Evolutionary conservation across 2,797 vertebrate genomes (phyloP).

Genomic region (Heteromormyrus szaboi): DNA sequence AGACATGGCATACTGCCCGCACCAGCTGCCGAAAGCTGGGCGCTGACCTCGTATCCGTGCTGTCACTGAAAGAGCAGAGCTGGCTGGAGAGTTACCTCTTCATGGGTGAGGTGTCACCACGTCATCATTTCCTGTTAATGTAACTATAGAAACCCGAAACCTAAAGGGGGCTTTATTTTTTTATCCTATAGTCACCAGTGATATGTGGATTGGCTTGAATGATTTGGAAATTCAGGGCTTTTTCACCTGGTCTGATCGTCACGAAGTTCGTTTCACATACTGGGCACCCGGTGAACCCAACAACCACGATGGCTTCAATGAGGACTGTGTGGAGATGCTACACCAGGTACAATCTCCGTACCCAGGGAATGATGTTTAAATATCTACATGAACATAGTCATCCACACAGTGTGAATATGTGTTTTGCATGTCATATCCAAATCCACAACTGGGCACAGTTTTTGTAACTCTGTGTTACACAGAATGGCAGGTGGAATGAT

Average conservation of each 20-base stretch:
- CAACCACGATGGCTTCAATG: slow-evolving; percentile 58
- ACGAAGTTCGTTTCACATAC: slow-evolving; percentile 58
- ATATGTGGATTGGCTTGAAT: slow-evolving; percentile 66
- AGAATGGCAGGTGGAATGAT: slow-evolving; percentile 69
- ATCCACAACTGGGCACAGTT: background rate
- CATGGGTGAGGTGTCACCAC: slow-evolving; percentile 43
- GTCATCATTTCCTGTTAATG: background rate
- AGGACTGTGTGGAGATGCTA: slow-evolving; percentile 67
- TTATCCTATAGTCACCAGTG: slow-evolving; percentile 49
- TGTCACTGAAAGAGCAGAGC: slow-evolving; percentile 63
- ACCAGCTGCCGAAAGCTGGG: slow-evolving; percentile 47
- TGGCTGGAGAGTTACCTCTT: slow-evolving; percentile 72
- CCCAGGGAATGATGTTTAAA: background rate
- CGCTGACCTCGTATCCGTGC: slow-evolving; percentile 62
- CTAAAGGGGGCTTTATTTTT: background rate
- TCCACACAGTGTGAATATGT: background rate
- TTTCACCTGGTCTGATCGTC: slow-evolving; percentile 59
- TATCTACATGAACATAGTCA: background rate
- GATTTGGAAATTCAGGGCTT: slow-evolving; percentile 50
- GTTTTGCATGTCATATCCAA: background rate
- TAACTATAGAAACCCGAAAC: background rate
- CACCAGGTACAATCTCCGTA: slow-evolving; percentile 41
- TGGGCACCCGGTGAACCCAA: slow-evolving; percentile 70
- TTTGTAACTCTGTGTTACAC: slow-evolving; percentile 2
- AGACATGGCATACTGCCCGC: slow-evolving; percentile 55